Conservation (phyloP, 2,113 vertebrate genomes). For the Semnopithecus entellus region DNA sequence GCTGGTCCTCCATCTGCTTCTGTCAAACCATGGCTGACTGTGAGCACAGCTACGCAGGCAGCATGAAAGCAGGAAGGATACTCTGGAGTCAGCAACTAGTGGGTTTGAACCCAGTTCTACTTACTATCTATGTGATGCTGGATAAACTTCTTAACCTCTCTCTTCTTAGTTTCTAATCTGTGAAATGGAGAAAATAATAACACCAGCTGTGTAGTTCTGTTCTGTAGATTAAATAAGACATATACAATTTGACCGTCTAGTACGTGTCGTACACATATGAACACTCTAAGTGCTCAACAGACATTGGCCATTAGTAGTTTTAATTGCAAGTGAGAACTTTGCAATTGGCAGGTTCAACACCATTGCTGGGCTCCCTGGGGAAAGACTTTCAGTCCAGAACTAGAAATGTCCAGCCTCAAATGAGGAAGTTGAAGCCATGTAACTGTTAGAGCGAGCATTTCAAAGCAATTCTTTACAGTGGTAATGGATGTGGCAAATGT, state of each 20-base stretch:
- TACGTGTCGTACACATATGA: accelerated
- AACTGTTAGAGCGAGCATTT: slow-evolving; percentile 81
- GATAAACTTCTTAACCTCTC: not conserved
- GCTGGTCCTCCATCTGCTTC: slow-evolving; percentile 30
- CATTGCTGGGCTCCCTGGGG: slow-evolving; percentile 14
- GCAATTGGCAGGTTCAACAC: not conserved
- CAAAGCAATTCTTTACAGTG: slow-evolving; percentile 84
- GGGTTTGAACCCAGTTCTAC: not conserved
- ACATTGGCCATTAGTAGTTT: not conserved
- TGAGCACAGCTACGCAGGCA: not conserved
- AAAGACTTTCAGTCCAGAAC: slow-evolving; percentile 58
- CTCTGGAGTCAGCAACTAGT: not conserved
- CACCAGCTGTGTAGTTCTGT: not conserved
- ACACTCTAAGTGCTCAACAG: not conserved
- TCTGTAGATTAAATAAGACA: not conserved
- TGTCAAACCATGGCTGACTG: not conserved
- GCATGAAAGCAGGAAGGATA: not conserved
- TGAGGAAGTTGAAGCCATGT: slow-evolving; percentile 69
- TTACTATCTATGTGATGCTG: not conserved
- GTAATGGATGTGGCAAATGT: slow-evolving; percentile 82
- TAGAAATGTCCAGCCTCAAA: slow-evolving; percentile 53
- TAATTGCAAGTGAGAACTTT: slow-evolving; percentile 37
- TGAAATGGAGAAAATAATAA: not conserved
- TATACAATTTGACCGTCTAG: not conserved
- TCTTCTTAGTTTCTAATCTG: not conserved